Percentiles rank a stretch among this genome's conserved stretches.
phyloP scores from a whole-genome alignment of 2,113 vertebrate species.

The Elgaria multicarinata region DNA sequence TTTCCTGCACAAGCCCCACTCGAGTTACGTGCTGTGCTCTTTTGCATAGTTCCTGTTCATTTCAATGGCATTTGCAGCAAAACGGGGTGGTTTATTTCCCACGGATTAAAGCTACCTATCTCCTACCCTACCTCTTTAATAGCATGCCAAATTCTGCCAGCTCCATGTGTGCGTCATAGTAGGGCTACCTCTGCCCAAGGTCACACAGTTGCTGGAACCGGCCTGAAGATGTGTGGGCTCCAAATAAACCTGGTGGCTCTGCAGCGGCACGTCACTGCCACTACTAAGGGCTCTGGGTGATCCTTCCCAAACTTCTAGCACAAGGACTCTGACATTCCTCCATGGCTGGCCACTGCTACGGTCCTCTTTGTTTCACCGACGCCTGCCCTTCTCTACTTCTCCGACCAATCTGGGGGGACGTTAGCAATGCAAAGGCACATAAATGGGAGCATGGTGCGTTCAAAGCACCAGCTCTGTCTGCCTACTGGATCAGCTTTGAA shows the following conservation, averaged over 20 bases:
- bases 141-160: not conserved
- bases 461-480: not conserved
- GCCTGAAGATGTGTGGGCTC: not conserved
- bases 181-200: no score
- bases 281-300: no score
- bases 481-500: slow-evolving; percentile 11
- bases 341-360: no score
- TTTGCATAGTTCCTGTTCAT: not conserved
- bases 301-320: not conserved
- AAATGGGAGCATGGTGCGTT: not conserved
- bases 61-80: not conserved
- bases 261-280: not conserved
- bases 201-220: no score
- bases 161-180: not conserved
- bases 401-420: not conserved
- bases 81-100: not conserved
- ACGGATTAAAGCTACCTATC: not conserved
- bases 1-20: not conserved
- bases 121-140: no score
- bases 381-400: not conserved
- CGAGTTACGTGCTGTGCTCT: not conserved
- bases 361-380: not conserved
- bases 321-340: not conserved
- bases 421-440: not conserved
- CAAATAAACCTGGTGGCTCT: no score